phyloP scores from a whole-genome alignment of 1,140 invertebrate species.

The Drosophila pectinifera region DNA sequence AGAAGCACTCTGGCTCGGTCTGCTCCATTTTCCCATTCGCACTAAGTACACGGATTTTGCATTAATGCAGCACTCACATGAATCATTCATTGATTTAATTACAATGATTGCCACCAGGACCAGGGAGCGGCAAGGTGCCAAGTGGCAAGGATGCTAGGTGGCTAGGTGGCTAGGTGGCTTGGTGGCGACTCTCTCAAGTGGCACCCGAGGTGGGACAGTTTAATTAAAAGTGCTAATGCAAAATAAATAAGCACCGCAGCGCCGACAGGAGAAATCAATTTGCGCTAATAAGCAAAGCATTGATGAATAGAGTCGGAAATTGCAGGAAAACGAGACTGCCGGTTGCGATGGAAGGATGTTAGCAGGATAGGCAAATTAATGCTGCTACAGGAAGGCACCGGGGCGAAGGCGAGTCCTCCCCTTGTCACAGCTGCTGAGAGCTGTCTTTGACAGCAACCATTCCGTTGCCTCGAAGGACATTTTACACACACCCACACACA shows the following conservation, averaged over 20 bases:
- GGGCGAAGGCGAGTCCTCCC: not conserved
- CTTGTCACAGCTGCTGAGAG: constrained; percentile 18
- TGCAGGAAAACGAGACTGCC: not conserved
- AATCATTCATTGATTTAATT: constrained; percentile 84
- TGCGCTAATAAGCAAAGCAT: constrained; percentile 71
- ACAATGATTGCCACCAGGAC: constrained; percentile 70
- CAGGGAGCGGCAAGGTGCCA: constrained; percentile 30
- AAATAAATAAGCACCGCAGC: constrained; percentile 71
- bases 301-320: constrained; percentile 26
- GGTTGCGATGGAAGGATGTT: not conserved
- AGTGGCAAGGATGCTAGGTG: constrained; percentile 9
- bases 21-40: constrained; percentile 67
- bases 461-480: constrained; percentile 30
- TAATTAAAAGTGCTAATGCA: constrained; percentile 83
- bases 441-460: constrained; percentile 40
- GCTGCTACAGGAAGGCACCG: not conserved
- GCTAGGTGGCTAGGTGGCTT: not conserved
- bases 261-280: constrained; percentile 76
- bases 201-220: constrained; percentile 50
- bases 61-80: constrained; percentile 81
- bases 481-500: constrained; percentile 12
- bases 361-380: constrained; percentile 36
- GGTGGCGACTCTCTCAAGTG: constrained; percentile 21
- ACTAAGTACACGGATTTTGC: constrained; percentile 81
- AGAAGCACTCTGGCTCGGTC: constrained; percentile 14